phyloP scores from a whole-genome alignment of 2,797 vertebrate genomes.

The Clamator glandarius region DNA sequence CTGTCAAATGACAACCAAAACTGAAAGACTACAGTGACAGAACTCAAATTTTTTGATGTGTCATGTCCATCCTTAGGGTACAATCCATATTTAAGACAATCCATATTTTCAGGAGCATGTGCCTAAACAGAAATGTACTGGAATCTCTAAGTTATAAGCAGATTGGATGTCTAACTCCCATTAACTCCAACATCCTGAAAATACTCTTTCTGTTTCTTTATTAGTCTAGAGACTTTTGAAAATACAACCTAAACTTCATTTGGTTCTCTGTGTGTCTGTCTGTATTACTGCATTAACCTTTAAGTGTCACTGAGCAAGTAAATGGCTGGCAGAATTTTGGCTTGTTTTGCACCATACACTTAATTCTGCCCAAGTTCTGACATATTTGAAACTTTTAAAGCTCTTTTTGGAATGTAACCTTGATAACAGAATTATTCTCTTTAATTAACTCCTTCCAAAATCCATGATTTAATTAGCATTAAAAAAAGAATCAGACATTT shows the following conservation, averaged over 20 bases:
- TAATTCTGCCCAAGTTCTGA: neutral
- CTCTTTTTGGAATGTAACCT: neutral
- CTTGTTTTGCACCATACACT: neutral
- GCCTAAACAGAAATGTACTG: neutral
- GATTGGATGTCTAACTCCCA: constrained; percentile 21
- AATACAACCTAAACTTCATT: neutral
- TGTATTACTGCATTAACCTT: neutral
- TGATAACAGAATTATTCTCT: constrained; percentile 24
- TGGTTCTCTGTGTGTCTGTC: neutral
- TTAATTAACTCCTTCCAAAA: constrained; percentile 32
- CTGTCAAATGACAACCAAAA: neutral
- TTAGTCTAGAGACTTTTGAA: neutral
- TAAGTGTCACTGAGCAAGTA: neutral
- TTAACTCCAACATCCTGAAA: neutral
- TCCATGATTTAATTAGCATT: constrained; percentile 50
- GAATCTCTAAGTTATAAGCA: constrained; percentile 23
- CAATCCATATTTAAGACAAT: neutral
- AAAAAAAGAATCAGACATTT: constrained; percentile 45
- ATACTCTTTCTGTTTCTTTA: constrained; percentile 14
- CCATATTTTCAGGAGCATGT: neutral
- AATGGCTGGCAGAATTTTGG: neutral
- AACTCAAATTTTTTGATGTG: neutral
- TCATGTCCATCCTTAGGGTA: neutral
- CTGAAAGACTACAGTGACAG: neutral
- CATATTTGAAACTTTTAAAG: neutral